Conservation (phyloP, 2,888 invertebrate genomes). For the Eubasilissa splendida region DNA sequence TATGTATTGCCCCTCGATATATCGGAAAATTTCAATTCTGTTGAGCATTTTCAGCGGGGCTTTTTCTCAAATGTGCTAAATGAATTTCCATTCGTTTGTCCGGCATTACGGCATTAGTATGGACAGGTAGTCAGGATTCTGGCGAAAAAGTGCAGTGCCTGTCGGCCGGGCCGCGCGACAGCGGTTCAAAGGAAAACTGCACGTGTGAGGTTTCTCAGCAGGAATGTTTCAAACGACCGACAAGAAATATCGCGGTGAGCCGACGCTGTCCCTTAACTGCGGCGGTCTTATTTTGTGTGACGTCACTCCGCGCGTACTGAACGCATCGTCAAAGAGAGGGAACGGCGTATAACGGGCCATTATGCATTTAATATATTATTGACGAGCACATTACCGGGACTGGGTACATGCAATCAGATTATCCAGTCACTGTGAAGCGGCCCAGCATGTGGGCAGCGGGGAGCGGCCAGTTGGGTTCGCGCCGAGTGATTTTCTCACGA, state of each 20-base stretch:
- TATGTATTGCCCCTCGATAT: slow-evolving; percentile 25
- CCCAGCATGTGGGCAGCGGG: not conserved
- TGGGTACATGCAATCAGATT: no score
- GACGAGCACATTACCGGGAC: slow-evolving; percentile 34
- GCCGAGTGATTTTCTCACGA: not conserved
- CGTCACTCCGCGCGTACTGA: not conserved
- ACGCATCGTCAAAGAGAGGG: slow-evolving; percentile 40
- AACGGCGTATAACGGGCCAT: slow-evolving; percentile 32
- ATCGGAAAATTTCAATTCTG: slow-evolving; percentile 21
- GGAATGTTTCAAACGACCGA: no score
- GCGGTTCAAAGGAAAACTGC: no score
- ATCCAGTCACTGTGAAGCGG: no score
- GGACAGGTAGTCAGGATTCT: slow-evolving; percentile 34
- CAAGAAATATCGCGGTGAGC: no score
- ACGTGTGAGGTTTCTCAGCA: no score
- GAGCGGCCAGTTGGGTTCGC: no score
- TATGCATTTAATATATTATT: slow-evolving; percentile 53
- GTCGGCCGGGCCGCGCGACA: not conserved
- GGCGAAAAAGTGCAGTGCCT: slow-evolving; percentile 29
- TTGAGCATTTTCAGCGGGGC: slow-evolving; percentile 31
- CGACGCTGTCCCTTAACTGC: no score
- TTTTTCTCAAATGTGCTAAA: slow-evolving; percentile 52
- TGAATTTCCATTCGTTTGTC: slow-evolving; percentile 51
- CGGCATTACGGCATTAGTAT: slow-evolving; percentile 41
- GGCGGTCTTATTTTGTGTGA: not conserved